A percentile compares a stretch with the other conserved stretches of the same genome.
Conservation (phyloP, 1,140 invertebrate species). For the Lucilia cuprina region DNA sequence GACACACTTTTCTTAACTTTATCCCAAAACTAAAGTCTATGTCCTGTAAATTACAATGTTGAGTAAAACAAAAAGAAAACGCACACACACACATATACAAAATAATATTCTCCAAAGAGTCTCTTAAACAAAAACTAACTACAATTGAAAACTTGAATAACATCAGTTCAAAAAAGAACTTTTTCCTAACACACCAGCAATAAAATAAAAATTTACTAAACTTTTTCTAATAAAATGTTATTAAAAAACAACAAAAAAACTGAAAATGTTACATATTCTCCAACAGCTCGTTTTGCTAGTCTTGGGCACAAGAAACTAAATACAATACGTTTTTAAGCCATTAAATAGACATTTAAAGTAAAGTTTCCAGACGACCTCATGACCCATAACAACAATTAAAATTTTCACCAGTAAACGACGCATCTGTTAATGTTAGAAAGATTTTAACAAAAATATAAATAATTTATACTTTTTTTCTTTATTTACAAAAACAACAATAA, state of each 20-base stretch:
- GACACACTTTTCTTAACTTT: too few relatives aligned
- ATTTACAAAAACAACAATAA: not conserved
- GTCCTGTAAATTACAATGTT: too few relatives aligned
- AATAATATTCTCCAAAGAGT: not conserved
- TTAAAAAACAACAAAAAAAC: not conserved
- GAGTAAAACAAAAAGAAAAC: too few relatives aligned
- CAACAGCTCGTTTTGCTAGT: not conserved
- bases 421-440: not conserved
- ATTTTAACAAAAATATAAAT: not conserved
- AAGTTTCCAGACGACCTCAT: slow-evolving; percentile 4
- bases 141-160: not conserved
- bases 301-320: not conserved
- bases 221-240: not conserved
- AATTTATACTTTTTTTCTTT: not conserved
- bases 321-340: not conserved
- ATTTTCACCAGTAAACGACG: not conserved
- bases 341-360: not conserved
- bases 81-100: too few relatives aligned
- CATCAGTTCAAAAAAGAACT: too few relatives aligned
- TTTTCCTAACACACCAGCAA: too few relatives aligned
- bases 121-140: not conserved
- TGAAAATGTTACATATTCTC: not conserved
- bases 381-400: not conserved
- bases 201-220: not conserved
- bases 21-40: too few relatives aligned